These are phyloP conservation scores for Myotis myotis DNA, from an alignment of 2,797 vertebrate genomes.

Conservation along the genomic window DNA sequence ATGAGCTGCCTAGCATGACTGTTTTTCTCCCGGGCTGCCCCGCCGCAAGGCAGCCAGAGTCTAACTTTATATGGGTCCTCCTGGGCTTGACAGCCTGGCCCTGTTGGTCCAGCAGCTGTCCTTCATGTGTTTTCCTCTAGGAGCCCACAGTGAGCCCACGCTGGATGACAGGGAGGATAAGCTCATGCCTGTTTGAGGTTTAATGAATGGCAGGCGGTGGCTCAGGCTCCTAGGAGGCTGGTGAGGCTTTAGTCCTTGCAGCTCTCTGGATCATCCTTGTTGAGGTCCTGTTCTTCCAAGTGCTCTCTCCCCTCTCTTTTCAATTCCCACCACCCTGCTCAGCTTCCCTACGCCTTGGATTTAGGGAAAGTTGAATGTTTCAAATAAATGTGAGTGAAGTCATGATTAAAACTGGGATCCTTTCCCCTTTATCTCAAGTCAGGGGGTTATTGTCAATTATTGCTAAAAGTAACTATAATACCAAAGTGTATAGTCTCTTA, in stretches of 20 bases:
- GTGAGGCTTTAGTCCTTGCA: neutral
- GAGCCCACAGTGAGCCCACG: fast-evolving
- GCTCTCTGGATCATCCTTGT: neutral
- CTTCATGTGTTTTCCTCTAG: neutral
- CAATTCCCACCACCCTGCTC: neutral
- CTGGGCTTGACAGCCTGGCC: neutral
- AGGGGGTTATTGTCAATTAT: neutral
- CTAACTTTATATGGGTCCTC: neutral
- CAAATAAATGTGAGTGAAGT: neutral
- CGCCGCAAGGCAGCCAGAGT: neutral
- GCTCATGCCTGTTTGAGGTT: neutral
- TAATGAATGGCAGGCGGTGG: neutral
- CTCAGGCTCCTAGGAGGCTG: neutral
- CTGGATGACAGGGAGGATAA: fast-evolving
- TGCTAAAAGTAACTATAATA: neutral
- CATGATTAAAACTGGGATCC: neutral
- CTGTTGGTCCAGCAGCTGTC: neutral
- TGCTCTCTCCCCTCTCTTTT: neutral
- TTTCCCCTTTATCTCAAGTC: neutral
- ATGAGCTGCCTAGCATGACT: neutral
- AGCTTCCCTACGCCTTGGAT: neutral
- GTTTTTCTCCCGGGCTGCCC: neutral
- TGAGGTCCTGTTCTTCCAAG: neutral
- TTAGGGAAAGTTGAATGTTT: neutral
- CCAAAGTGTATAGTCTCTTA: neutral